Evolutionary conservation across 2,797 vertebrate species (phyloP), one percentile per base, ranked within the genome.

Genomic region (Lepilemur ruficaudatus): DNA sequence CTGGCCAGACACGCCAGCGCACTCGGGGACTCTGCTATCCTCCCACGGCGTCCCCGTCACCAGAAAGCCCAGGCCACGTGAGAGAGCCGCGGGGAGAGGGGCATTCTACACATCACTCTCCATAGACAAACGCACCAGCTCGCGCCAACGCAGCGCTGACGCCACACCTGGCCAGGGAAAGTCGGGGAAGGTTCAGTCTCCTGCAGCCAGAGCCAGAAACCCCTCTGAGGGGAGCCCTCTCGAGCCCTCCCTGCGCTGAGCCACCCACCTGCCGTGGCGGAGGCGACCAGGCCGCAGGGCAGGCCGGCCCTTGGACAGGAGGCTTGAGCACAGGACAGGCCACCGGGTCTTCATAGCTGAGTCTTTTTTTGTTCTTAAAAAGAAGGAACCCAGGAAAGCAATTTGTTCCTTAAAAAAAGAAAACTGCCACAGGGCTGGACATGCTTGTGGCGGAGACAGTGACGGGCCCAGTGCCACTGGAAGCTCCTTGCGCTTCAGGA

Each of bases 81-180:
- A 32, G 46, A 83, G 48, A 20, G 28, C 57, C 10, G 48, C 0
- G 10, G 48, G 1, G 17, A 38, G 38, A 48, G 3, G 23, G 17
- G 5, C 35, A n/a, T 46, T 5, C 46, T 12, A 4, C 46, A 82
- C 28, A 28, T 8, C 3, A 18, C 32, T 78, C 67, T n/a, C 57
- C 52, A 67, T 23, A 35, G 75, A 61, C 23, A n/a, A 70, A 50
- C 0, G 41, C 9, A 8, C 28, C 0, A 8, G 55, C 59, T 30
- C 46, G 23, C 23, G 7, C 12, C 69, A 15, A 7, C 2, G 30
- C 70, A 3, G 4, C 0, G 15, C 22, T 0, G 0, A 23, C 0
- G 1, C 25, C 32, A n/a, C 25, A 4, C 63, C 48, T 25, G 28
- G 90, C 38, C 86, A 52, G 73, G 67, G 82, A 6, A 63, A 69